A percentile compares a stretch with the other conserved stretches of the same genome.
These are phyloP conservation scores for Phyllostomus hastatus DNA, from an alignment of 2,113 vertebrate species.

Conservation along the genomic window DNA sequence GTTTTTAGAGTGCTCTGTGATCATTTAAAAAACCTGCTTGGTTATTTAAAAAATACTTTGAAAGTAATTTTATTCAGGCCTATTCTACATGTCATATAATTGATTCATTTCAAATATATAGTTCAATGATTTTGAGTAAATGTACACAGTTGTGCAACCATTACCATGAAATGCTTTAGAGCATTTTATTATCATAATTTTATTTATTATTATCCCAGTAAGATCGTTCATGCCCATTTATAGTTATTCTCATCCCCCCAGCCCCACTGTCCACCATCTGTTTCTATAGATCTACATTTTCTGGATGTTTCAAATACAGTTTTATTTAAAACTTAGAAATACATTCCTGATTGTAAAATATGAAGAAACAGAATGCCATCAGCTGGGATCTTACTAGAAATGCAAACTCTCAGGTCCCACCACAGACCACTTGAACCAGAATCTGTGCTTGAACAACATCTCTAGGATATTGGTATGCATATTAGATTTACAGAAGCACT, in stretches of 20 bases:
- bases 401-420: background rate
- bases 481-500: background rate
- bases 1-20: background rate
- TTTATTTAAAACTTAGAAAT: constrained; percentile 46
- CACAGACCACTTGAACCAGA: background rate
- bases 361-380: background rate
- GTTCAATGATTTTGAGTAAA: constrained; percentile 30
- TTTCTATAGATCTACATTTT: constrained; percentile 3
- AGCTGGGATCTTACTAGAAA: background rate
- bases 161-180: constrained; percentile 22
- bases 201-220: background rate
- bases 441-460: background rate
- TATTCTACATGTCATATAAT: background rate
- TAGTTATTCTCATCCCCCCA: background rate
- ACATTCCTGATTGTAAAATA: background rate
- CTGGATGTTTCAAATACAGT: constrained; percentile 24
- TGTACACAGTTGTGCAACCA: background rate
- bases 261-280: background rate
- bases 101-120: background rate
- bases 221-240: background rate
- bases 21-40: background rate
- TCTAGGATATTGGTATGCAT: background rate
- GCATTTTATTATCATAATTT: background rate
- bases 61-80: constrained; percentile 9
- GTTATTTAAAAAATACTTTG: constrained; percentile 3